A percentile compares a stretch with the other conserved stretches of the same genome.
These are phyloP conservation scores for Orchestia grillus DNA, from an alignment of 1,140 invertebrate species.

Conservation along the genomic window DNA sequence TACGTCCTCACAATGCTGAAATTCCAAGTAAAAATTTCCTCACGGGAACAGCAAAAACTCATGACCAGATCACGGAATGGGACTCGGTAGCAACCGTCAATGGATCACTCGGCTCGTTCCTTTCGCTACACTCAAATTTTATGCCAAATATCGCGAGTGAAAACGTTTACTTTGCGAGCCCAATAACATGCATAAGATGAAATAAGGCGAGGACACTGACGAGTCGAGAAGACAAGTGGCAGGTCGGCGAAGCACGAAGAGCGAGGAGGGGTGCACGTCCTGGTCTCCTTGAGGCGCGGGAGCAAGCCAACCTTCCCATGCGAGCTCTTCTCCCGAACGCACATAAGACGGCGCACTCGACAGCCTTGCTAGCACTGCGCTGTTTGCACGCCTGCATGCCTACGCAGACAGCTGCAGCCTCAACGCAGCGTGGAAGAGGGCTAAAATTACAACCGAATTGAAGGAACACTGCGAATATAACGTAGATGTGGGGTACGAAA, in stretches of 20 bases:
- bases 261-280: too few species aligned
- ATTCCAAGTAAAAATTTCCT: not conserved
- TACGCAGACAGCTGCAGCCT: too few species aligned
- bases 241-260: not conserved
- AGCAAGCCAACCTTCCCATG: not conserved
- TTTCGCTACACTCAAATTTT: too few species aligned
- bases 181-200: too few species aligned
- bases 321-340: not conserved
- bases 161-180: too few species aligned
- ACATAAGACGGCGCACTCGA: not conserved
- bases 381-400: not conserved
- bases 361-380: not conserved
- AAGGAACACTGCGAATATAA: not conserved
- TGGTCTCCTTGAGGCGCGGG: not conserved
- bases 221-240: not conserved
- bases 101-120: too few species aligned
- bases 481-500: not conserved
- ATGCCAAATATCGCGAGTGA: too few species aligned
- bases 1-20: too few species aligned
- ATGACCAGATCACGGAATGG: too few species aligned
- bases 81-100: too few species aligned
- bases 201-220: not conserved
- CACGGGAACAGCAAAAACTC: not conserved
- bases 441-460: not conserved
- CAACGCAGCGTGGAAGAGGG: not conserved